Evolutionary conservation across 2,797 vertebrate genomes (phyloP).

Genomic region (Nyctalus aviator): DNA sequence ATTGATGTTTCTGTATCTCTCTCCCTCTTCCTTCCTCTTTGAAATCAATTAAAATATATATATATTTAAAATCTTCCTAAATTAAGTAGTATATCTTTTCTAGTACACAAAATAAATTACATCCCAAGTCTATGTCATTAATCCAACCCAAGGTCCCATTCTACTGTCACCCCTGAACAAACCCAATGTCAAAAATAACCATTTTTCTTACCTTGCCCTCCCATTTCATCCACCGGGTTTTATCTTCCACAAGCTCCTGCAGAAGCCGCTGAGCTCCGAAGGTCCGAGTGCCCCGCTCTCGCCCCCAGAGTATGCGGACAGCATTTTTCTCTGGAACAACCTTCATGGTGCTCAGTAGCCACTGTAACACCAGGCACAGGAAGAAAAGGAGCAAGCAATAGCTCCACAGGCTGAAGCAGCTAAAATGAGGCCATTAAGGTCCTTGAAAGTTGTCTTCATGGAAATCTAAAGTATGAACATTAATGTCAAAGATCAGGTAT

Average conservation of each 20-base stretch:
- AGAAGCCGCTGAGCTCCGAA: constrained; percentile 95
- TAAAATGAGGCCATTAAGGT: constrained; percentile 90
- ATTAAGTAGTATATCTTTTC: neutral
- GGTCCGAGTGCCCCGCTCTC: constrained; percentile 95
- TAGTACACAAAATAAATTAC: neutral
- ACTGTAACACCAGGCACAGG: constrained; percentile 77
- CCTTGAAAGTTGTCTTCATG: constrained; percentile 88
- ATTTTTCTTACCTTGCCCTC: constrained; percentile 95
- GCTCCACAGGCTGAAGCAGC: constrained; percentile 85
- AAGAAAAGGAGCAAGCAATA: constrained; percentile 83
- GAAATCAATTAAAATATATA: neutral
- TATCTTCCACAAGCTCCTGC: constrained; percentile 98
- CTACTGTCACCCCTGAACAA: too few species aligned
- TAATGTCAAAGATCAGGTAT: constrained; percentile 56
- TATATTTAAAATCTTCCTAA: neutral
- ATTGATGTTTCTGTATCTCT: too few species aligned
- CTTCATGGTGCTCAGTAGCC: constrained; percentile 88
- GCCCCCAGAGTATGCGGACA: constrained; percentile 95
- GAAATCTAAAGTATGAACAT: constrained; percentile 84
- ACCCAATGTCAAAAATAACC: neutral
- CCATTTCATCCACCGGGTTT: constrained; percentile 99
- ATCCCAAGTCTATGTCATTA: neutral
- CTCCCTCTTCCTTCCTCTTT: too few species aligned
- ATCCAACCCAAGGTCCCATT: too few species aligned
- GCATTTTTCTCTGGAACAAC: constrained; percentile 96